Base-by-base conservation (phyloP, 2,797 vertebrate species). In the Micropoecilia bifurca region DNA sequence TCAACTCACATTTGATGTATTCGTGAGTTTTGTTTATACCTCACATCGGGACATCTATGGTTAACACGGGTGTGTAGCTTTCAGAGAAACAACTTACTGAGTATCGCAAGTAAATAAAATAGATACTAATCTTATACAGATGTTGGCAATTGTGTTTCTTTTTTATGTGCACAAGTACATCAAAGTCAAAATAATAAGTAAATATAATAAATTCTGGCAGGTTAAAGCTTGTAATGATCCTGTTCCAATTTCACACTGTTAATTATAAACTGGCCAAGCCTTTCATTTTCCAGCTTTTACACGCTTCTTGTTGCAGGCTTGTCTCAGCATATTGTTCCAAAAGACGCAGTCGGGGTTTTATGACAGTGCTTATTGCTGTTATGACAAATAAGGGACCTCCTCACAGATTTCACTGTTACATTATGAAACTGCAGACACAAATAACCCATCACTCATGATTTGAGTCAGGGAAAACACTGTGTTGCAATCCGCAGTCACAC, bases 381-480 rank as follows among this genome's bases (percentile, higher is more conserved):
- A 18, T 68, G 78, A 81, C 75, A 61, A 71, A 71, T 73, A 39
- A 75, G 50, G 43, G 28, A 79, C 20, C 12, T 63, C 72, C 69
- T 85, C 77, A 39, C 71, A 74, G 36, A 82, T 75, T 88, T 71
- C 73, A 83, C 53, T 47, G 82, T 76, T 68, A 18, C 3, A 69
- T 86, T 90, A 80, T 86, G 81, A 91, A 91, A 92, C 81, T 55
- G 63, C 74, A 85, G 82, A 90, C 76, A 86, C 79, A 85, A 86
- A 88, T 57, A 71, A 82, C 48, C 48, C 80, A 74, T 78, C 22
- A 78, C 77, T 87, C 78, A 28, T 30, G 16, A 71, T 79, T 20
- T 77, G 83, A 85, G 77, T 82, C 72, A 76, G 82, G 82, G 73
- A 88, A 81, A 79, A 86, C 73, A 75, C 20, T 73, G 75, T 87